A percentile compares a stretch with the other conserved stretches of the same genome.
Conservation (phyloP, 1,140 invertebrate species). For the Drosophila equinoxialis region DNA sequence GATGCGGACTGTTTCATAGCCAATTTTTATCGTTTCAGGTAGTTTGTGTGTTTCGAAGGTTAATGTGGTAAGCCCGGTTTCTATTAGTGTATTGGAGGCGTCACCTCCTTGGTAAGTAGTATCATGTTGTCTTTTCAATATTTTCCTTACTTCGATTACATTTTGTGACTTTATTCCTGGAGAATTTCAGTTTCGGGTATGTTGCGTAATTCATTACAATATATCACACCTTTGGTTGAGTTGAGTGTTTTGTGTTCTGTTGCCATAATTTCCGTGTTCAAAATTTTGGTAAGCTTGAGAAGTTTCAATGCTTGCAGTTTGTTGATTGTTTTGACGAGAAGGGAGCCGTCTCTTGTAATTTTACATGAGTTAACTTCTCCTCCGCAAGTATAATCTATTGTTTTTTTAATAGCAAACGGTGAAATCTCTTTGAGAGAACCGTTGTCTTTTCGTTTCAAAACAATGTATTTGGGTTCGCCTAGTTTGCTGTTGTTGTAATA, state of each 20-base stretch:
- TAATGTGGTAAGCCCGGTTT: too few species aligned
- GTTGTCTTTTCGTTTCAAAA: conserved; percentile 11
- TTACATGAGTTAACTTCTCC: conserved; percentile 12
- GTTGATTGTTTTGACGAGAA: conserved; percentile 12
- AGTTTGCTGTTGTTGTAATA: conserved; percentile 37
- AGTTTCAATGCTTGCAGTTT: conserved; percentile 7
- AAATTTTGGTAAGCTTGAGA: conserved; percentile 5
- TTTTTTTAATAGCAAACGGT: conserved; percentile 11
- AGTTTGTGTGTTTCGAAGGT: neutral
- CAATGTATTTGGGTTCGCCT: conserved; percentile 8
- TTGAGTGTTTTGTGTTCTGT: conserved; percentile 12
- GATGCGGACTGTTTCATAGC: neutral
- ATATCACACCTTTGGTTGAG: conserved; percentile 5
- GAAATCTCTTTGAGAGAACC: neutral
- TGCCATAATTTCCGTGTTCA: neutral
- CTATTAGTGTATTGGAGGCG: too few species aligned
- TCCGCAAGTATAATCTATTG: conserved; percentile 1
- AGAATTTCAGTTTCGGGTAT: too few species aligned
- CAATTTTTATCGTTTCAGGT: conserved; percentile 1
- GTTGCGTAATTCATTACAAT: neutral
- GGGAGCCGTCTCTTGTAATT: conserved; percentile 7
- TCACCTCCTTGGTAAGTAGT: too few species aligned
- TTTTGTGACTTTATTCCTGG: too few species aligned
- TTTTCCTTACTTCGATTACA: too few species aligned
- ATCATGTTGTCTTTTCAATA: too few species aligned